Conservation (phyloP, 2,888 invertebrate genomes). For the Bruchidius siliquastri region DNA sequence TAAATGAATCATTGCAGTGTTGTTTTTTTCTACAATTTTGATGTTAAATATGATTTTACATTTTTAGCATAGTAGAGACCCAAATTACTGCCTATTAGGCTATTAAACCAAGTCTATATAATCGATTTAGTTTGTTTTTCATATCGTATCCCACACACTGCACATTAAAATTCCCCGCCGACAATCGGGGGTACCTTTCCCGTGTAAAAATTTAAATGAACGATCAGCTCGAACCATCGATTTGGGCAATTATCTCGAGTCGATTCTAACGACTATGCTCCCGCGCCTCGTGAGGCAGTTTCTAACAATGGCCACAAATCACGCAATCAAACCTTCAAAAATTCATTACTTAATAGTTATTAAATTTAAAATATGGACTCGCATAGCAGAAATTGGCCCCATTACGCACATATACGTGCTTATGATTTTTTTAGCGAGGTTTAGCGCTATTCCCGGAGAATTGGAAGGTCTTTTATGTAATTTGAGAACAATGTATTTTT, state of each 20-base stretch:
- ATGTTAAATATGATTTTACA: not conserved
- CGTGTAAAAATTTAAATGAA: not conserved
- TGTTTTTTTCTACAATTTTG: not conserved
- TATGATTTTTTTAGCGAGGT: not conserved
- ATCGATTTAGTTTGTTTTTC: not conserved
- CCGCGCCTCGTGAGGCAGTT: conserved; percentile 4
- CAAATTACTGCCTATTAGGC: not conserved
- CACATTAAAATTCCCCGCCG: not conserved
- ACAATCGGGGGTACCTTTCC: not conserved
- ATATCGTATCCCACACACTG: not conserved
- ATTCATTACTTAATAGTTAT: conserved; percentile 16
- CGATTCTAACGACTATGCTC: conserved; percentile 1
- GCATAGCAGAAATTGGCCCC: not conserved
- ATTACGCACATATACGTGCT: not conserved
- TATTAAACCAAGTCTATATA: not conserved
- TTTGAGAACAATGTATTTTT: no score
- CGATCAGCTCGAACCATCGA: not conserved
- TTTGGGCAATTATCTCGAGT: not conserved
- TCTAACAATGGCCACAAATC: conserved; percentile 18
- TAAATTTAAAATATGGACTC: conserved; percentile 15
- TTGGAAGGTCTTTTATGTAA: no score
- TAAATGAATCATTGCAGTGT: no score
- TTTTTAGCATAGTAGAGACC: not conserved
- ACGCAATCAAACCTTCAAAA: conserved; percentile 21
- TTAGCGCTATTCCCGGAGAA: no score